Evolutionary conservation across 2,888 invertebrate genomes (phyloP), one percentile per base, ranked within the genome.

Genomic region (Drosophila ustulata): DNA sequence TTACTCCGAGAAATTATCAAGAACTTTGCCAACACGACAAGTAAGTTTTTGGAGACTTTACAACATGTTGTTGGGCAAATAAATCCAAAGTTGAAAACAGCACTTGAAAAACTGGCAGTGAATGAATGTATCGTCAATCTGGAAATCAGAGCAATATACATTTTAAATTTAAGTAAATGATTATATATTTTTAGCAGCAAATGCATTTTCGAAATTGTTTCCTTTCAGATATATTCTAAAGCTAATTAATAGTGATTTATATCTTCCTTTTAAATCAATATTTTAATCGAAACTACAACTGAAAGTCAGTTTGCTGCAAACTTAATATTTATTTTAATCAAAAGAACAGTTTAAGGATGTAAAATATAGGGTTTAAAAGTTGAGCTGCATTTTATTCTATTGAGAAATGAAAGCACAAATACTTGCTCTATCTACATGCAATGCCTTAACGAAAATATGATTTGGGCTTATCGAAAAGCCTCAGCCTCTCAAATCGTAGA

Each of bases 1-100:
- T 34, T 51, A 8, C 23, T 28, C 6, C 23, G 3, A 8, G 39
- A 53, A 28, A 34, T 51, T 45, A 25, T 46, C 51, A 37, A n/a
- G 0, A 25, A 43, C 41, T 53, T 53, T 52, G 37, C 9, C 11
- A 30, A 23, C 13, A 13, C 39, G 39, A 6, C 13, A 37, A 39
- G 34, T 13, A 30, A 53, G 30, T 43, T 41, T 41, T 3, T 23
- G 1, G 11, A 11, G 28, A 11, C 37, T 26, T 41, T 53, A 13
- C 11, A 13, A 52, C 25, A 8, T 52, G 13, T 9, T 39, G 37
- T 18, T 39, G 5, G 6, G 39, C 37, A 52, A 37, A 26, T 39
- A 52, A 39, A 26, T 52, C 9, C 26, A 34, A 34, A 34, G 23
- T 34, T 25, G 9, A 50, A n/a, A 9, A 30, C 18, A 18, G 30